Evolutionary conservation across 2,113 vertebrate genomes (phyloP).

Genomic region (Bufo bufo): DNA sequence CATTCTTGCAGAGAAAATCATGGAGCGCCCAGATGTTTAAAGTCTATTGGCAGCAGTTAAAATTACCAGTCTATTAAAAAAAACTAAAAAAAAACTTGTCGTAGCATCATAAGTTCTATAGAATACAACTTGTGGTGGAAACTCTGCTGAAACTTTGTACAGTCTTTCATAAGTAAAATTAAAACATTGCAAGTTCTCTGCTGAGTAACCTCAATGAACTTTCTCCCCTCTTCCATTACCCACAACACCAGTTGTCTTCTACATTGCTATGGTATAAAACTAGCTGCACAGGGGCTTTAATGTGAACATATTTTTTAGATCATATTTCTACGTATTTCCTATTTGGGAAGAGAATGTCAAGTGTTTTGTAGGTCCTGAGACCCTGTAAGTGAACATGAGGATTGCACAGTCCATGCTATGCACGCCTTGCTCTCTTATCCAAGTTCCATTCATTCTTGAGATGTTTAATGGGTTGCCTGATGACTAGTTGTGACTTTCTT

Average conservation of each 20-base stretch:
- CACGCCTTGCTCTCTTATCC: conserved; percentile 28
- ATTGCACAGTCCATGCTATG: conserved; percentile 42
- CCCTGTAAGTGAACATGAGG: conserved; percentile 14
- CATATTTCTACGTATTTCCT: conserved; percentile 50
- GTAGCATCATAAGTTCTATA: no score
- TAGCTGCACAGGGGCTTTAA: conserved; percentile 2
- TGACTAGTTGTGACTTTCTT: conserved; percentile 35
- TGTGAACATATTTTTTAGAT: conserved; percentile 32
- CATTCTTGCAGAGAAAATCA: no score
- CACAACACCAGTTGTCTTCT: background rate
- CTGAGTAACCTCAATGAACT: background rate
- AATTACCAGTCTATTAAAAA: no score
- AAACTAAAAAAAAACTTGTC: no score
- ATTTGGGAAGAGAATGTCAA: conserved; percentile 55
- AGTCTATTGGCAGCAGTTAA: no score
- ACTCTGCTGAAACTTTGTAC: no score
- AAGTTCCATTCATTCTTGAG: conserved; percentile 47
- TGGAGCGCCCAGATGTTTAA: no score
- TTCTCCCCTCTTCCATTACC: background rate
- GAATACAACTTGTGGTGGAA: no score
- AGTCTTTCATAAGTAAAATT: background rate
- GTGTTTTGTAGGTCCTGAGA: conserved; percentile 32
- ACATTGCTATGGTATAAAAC: background rate
- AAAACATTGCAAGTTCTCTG: no score
- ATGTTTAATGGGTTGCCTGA: conserved; percentile 48